Evolutionary conservation across 2,797 vertebrate species (phyloP), one percentile per base, ranked within the genome.

Genomic region (Acrossocheilus wenchowensis): DNA sequence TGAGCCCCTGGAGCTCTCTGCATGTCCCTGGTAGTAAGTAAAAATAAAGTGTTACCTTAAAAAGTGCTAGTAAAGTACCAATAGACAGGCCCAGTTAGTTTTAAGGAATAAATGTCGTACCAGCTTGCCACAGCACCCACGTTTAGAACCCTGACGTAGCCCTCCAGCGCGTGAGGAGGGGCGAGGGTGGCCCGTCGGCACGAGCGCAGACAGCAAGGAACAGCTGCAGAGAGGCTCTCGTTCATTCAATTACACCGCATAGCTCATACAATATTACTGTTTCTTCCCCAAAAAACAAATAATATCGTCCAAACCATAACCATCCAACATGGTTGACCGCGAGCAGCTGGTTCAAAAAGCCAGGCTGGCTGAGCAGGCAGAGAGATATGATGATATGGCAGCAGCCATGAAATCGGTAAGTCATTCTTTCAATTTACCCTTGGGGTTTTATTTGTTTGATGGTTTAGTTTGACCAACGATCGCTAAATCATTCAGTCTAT

Each of bases 291-390:
- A 74, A 91, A 84, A 41, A 86, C 4, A 34, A 52, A 89, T 85
- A 82, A 86, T 82, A 91, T 89, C 92, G 91, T 90, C 89, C 36
- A 88, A 72, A 86, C 86, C 88, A 73, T 91, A 88, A 90, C 87
- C 90, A 71, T 89, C 90, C 89, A 93, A 94, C 82, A 99, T 99
- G 98, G 98, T 98, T 92, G 98, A 99, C 93, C 97, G 98, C 93
- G 98, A 99, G 96, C 98, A 99, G 97, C 97, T 99, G 96, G 98
- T 99, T 94, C 98, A 99, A 95, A 99, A 99, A 97, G 97, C 98
- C 96, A 97, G 98, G 95, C 97, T 99, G 96, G 98, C 98, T 86
- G 98, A 99, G 93, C 98, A 99, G 96, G 98, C 98, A 92, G 98
- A 99, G 94, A 94, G 98, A 91, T 99, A 99, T 92, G 98, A 99